Percentiles rank a stretch among this genome's conserved stretches.
phyloP scores from a whole-genome alignment of 2,888 invertebrate species.

The Ganaspis brasiliensis region DNA sequence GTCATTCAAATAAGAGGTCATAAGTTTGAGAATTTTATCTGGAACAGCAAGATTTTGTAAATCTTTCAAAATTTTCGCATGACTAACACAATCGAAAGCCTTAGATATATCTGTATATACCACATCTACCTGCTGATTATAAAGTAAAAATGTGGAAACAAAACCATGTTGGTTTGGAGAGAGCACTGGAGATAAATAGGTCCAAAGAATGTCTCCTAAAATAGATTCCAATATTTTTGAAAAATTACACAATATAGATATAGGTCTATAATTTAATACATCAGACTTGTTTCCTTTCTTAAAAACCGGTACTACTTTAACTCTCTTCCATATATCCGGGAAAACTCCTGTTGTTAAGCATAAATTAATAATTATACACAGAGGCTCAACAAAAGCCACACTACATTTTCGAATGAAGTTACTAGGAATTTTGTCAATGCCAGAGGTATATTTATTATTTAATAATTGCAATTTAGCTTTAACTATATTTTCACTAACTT shows the following conservation, averaged over 20 bases:
- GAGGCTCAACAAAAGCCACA: slow-evolving; percentile 30
- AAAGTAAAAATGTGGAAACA: background rate
- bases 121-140: background rate
- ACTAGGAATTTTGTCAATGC: slow-evolving; percentile 46
- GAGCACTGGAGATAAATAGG: background rate
- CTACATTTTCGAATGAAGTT: slow-evolving; percentile 45
- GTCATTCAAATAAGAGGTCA: background rate
- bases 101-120: background rate
- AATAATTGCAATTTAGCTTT: background rate
- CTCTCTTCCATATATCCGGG: slow-evolving; percentile 51
- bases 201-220: slow-evolving; percentile 10
- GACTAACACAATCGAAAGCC: background rate
- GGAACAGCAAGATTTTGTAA: background rate
- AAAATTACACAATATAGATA: slow-evolving; percentile 48
- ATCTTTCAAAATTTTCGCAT: no score
- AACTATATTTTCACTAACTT: background rate
- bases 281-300: slow-evolving; percentile 50
- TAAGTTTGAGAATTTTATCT: background rate
- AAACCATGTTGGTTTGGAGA: background rate
- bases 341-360: slow-evolving; percentile 50
- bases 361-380: slow-evolving; percentile 49
- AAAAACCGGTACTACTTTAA: slow-evolving; percentile 51
- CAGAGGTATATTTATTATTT: background rate
- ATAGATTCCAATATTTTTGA: slow-evolving; percentile 57
- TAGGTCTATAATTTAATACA: slow-evolving; percentile 55